Percentiles rank a stretch among this genome's conserved stretches.
phyloP scores from a whole-genome alignment of 2,113 vertebrate species.

The Neodon shergylaensis region DNA sequence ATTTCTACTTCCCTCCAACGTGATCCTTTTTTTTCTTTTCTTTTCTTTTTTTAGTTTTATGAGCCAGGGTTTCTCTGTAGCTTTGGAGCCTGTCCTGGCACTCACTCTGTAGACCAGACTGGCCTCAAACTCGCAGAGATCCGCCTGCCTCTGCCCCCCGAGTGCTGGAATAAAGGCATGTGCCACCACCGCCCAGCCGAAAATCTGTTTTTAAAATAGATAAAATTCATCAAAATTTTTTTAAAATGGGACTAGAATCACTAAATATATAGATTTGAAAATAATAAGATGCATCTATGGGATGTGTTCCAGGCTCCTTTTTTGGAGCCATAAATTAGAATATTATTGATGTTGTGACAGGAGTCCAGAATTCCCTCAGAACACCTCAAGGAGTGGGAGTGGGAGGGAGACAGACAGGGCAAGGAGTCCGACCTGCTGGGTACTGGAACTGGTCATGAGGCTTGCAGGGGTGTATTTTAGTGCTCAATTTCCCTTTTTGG shows the following conservation, averaged over 20 bases:
- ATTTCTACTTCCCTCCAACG: neutral
- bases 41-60: no score
- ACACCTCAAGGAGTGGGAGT: neutral
- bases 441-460: neutral
- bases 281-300: neutral
- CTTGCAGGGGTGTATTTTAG: no score
- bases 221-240: neutral
- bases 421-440: neutral
- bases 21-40: neutral
- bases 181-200: no score
- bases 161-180: no score
- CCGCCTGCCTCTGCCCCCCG: no score
- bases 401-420: rapidly evolving
- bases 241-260: neutral
- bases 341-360: neutral
- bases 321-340: neutral
- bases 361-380: neutral
- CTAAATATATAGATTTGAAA: neutral
- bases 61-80: no score
- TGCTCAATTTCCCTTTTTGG: neutral
- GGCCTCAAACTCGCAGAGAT: no score
- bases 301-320: neutral
- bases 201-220: neutral
- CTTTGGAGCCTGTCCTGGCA: no score
- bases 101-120: no score